These are phyloP conservation scores for Osmerus mordax DNA, from an alignment of 2,113 vertebrate genomes.

Conservation along the genomic window DNA sequence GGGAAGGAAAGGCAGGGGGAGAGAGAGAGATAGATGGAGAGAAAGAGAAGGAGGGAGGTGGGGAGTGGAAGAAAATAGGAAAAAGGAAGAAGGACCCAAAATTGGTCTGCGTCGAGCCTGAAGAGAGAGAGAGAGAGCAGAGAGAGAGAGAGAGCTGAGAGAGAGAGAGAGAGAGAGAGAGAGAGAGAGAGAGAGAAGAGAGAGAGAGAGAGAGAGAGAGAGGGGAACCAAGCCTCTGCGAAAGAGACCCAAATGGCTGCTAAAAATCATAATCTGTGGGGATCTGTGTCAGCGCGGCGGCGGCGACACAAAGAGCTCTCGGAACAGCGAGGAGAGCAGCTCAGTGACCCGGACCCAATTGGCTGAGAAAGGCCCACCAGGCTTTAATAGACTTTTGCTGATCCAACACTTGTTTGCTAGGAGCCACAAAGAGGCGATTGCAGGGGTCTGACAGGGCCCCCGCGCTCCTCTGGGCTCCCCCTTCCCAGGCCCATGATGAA, in stretches of 20 bases:
- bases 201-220: background rate
- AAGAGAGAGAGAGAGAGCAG: too few relatives aligned
- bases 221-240: conserved; percentile 24
- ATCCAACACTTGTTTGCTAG: conserved; percentile 99
- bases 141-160: background rate
- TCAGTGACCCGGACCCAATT: conserved; percentile 99
- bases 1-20: conserved; percentile 25
- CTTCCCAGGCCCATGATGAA: conserved; percentile 87
- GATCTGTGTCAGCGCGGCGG: conserved; percentile 84
- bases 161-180: too few relatives aligned
- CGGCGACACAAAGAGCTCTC: conserved; percentile 79
- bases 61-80: conserved; percentile 28
- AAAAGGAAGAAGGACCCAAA: conserved; percentile 27
- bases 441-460: conserved; percentile 83
- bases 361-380: conserved; percentile 99
- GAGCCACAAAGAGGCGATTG: conserved; percentile 97
- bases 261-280: conserved; percentile 96
- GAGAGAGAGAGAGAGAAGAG: too few relatives aligned
- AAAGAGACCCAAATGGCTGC: conserved; percentile 69
- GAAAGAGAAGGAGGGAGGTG: conserved; percentile 24
- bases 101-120: conserved; percentile 31
- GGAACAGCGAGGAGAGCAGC: conserved; percentile 93
- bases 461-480: conserved; percentile 76
- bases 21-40: background rate
- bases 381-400: conserved; percentile 99